Base-by-base conservation (phyloP, 1,140 invertebrate genomes). In the Coptotermes formosanus region DNA sequence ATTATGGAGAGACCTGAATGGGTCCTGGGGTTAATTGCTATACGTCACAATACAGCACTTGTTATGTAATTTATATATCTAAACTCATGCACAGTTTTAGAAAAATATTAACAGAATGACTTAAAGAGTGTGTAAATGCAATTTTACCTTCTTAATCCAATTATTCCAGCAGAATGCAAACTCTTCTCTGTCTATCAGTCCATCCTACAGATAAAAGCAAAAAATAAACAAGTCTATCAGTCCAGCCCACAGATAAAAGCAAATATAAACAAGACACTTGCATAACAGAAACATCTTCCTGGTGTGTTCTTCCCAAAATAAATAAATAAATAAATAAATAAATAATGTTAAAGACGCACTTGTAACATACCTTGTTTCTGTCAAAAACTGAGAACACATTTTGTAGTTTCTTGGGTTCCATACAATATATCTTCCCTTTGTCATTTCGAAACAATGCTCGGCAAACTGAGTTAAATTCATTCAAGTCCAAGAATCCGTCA, bases 391-490 rank as follows among this genome's bases (percentile, higher is more conserved):
- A 91, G 90, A 96, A 97, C 88, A 97, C 94, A 86, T 97, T 95
- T 45, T 93, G 91, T n/a, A 96, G 92, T 88, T 94, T 94, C 48
- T 95, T 92, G 83, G 94, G 92, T 21, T 95, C 93, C 69, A 97
- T 90, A n/a, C 93, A 93, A 89, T 98, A 98, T 88, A 97, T 95
- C 89, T 96, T 95, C 2, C 97, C 97, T 87, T 94, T 94, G 89
- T 97, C 96, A 90, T 97, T 97, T 11, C 96, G 93, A 91, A 98
- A 98, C 81, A 98, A 90, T 0, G 96, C 96, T 87, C 96, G 94
- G 89, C 96, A 97, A 89, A 98, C 94, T 44, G 95, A 91, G 55
- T 94, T 93, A 90, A 97, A 97, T 91, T 97, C 97, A 2, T 93
- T 91, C 32, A 96, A 90, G 88, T 94, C 96, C 87, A 97, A 91